phyloP scores from a whole-genome alignment of 2,113 vertebrate species.

The Delphinapterus leucas region DNA sequence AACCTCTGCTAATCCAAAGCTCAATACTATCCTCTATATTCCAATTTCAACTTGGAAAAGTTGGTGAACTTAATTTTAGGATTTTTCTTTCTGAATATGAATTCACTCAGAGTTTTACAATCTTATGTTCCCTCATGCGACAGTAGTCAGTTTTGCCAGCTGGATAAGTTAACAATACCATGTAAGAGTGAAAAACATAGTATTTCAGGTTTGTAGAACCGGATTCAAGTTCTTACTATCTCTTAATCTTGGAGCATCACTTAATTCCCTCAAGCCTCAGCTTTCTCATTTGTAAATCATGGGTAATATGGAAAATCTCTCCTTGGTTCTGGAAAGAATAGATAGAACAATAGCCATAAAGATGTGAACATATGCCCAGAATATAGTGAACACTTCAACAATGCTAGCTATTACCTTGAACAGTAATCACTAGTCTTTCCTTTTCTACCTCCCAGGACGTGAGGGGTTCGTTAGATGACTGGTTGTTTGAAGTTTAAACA shows the following conservation, averaged over 20 bases:
- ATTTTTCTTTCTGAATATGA: background rate
- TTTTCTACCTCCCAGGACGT: background rate
- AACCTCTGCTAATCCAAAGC: background rate
- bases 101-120: background rate
- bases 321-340: background rate
- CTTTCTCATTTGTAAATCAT: constrained; percentile 3
- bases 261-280: background rate
- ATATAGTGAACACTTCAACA: background rate
- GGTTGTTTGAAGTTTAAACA: background rate
- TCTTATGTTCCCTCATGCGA: background rate
- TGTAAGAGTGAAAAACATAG: background rate
- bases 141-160: background rate
- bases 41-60: background rate
- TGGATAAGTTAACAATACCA: background rate
- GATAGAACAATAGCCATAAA: background rate
- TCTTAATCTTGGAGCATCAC: background rate
- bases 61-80: background rate
- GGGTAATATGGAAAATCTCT: background rate
- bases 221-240: background rate
- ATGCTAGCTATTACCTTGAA: background rate
- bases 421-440: background rate
- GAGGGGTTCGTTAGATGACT: background rate
- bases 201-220: background rate
- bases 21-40: background rate
- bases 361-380: background rate